Percentiles rank a stretch among this genome's conserved stretches.
These are phyloP conservation scores for Dasysyrphus tricinctus DNA, from an alignment of 2,888 invertebrate species.

Conservation along the genomic window DNA sequence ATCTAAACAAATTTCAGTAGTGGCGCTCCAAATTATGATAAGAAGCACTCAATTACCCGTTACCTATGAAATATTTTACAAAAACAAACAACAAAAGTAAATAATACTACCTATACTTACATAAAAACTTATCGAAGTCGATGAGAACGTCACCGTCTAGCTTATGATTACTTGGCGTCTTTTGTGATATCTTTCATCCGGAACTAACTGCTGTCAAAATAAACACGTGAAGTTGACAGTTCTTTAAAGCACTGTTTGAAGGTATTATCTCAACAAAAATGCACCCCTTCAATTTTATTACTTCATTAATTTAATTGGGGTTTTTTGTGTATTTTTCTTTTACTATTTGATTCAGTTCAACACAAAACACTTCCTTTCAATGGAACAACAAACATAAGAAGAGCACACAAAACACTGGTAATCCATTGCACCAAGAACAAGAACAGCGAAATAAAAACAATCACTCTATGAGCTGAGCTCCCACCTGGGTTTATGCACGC, in stretches of 20 bases:
- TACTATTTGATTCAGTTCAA: slow-evolving; percentile 5
- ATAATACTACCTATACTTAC: slow-evolving; percentile 51
- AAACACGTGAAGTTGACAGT: slow-evolving; percentile 33
- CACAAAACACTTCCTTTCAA: slow-evolving; percentile 28
- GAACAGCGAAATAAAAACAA: slow-evolving; percentile 25
- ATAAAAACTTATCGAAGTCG: slow-evolving; percentile 35
- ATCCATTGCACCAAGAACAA: slow-evolving; percentile 57
- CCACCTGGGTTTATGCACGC: slow-evolving; percentile 64
- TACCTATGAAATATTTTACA: slow-evolving; percentile 30
- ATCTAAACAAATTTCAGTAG: neutral
- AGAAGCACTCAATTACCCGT: slow-evolving; percentile 40
- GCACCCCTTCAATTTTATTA: slow-evolving; percentile 27
- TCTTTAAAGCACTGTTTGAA: slow-evolving; percentile 16
- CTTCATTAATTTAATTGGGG: slow-evolving; percentile 28
- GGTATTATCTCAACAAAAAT: neutral
- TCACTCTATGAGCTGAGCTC: slow-evolving; percentile 23
- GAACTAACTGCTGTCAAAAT: slow-evolving; percentile 23
- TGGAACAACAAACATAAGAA: slow-evolving; percentile 2
- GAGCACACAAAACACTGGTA: slow-evolving; percentile 67
- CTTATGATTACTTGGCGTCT: neutral
- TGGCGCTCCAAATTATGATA: slow-evolving; percentile 38
- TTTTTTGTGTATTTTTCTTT: slow-evolving; percentile 3
- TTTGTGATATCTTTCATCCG: slow-evolving; percentile 11
- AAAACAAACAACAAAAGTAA: slow-evolving; percentile 43
- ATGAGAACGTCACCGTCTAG: slow-evolving; percentile 35